Evolutionary conservation across 2,888 invertebrate species (phyloP).

Genomic region (Pollenia angustigena): DNA sequence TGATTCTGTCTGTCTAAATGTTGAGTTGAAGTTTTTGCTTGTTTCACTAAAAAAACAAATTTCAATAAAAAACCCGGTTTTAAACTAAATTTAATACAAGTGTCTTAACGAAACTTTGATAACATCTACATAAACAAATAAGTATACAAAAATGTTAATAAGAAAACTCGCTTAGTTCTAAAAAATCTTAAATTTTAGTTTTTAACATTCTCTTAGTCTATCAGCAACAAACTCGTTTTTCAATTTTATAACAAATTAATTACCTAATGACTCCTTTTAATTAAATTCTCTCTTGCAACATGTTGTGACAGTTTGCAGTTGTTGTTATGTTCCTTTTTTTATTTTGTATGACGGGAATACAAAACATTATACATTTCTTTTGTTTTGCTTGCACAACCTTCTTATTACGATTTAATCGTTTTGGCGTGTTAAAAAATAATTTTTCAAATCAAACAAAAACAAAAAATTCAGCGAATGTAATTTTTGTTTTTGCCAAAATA

Average conservation of each 20-base stretch:
- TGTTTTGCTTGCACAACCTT: not conserved
- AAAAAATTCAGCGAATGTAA: not conserved
- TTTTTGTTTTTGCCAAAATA: not conserved
- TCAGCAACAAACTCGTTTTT: not conserved
- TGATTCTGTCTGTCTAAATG: too few relatives aligned
- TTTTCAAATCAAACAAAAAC: slow-evolving; percentile 37
- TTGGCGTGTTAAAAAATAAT: slow-evolving; percentile 60
- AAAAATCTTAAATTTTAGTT: not conserved
- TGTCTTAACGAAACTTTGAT: too few relatives aligned
- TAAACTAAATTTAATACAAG: too few relatives aligned
- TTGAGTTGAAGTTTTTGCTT: too few relatives aligned
- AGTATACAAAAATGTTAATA: too few relatives aligned
- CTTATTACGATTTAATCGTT: slow-evolving; percentile 45
- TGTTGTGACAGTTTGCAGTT: slow-evolving; percentile 32
- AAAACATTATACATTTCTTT: slow-evolving; percentile 30
- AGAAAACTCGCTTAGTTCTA: too few relatives aligned
- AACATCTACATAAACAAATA: too few relatives aligned
- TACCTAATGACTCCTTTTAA: slow-evolving; percentile 35
- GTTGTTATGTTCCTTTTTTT: not conserved
- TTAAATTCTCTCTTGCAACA: not conserved
- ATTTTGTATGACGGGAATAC: not conserved
- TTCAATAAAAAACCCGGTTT: not conserved
- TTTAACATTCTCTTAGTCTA: not conserved
- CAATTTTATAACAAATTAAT: slow-evolving; percentile 46
- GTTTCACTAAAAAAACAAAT: too few relatives aligned